Base-by-base conservation (phyloP, 2,797 vertebrate species). In the Gymnothorax reevesii region DNA sequence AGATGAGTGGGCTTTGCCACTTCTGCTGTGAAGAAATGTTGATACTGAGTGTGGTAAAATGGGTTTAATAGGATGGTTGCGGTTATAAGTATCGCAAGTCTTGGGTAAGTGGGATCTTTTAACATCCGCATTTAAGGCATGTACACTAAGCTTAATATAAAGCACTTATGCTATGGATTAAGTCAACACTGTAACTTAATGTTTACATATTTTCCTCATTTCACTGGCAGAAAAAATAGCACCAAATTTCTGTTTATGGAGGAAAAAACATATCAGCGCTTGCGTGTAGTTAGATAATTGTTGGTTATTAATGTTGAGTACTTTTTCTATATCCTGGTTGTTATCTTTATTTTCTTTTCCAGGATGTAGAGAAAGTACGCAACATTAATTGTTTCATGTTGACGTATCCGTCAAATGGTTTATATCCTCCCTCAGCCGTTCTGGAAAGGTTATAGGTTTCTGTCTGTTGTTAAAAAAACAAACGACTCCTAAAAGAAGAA, bases 1-100 rank as follows among this genome's bases (percentile, higher is more conserved):
- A 79, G 60, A 87, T 27, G 15, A 57, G 54, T 17, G 33, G 84
- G 64, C 69, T 77, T 85, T 73, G 25, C 25, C 52, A 57, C 25
- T 85, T 77, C 25, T 15, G 22, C 55, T 27, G 25, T n/a, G 8
- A 22, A 10, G 54, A 83, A 25, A 27, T 59, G n/a, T 54, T 85
- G 84, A 57, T 5, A 52, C 84, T 42, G 27, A 15, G 52, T 15
- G 77, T 22, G 25, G 27, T 49, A 77, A 55, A 85, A 57, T 57
- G 59, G 59, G 64, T 71, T 57, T 57, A n/a, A 84, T 55, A 25
- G 20, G 55, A 7, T 17, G n/a, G 22, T 9, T 55, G 54, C 52
- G 13, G 57, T 57, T 15, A 22, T 25, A 57, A 10, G n/a, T 9
- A 27, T 57, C 13, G 4, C 9, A 9, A 57, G 55, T 59, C 20